Conservation (phyloP, 2,113 vertebrate species). For the Protobothrops flavoviridis region DNA sequence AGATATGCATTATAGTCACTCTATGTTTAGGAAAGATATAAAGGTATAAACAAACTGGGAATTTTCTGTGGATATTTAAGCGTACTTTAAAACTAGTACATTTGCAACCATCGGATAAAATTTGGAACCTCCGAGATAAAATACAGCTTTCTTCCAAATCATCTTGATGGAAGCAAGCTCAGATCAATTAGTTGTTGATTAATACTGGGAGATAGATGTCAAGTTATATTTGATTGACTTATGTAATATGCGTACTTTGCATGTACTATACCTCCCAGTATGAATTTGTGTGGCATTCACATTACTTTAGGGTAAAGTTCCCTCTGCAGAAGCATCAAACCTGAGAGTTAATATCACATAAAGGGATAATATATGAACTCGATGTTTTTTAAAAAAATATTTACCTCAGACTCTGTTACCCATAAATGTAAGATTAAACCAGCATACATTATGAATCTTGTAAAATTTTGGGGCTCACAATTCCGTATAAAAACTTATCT, state of each 20-base stretch:
- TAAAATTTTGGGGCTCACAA: background rate
- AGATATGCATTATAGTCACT: background rate
- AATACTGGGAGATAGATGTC: background rate
- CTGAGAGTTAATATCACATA: background rate
- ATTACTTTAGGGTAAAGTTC: background rate
- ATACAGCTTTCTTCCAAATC: background rate
- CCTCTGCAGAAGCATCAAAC: background rate
- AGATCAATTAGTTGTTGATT: background rate
- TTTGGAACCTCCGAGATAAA: background rate
- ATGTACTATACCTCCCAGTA: background rate
- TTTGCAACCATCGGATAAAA: background rate
- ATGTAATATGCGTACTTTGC: background rate
- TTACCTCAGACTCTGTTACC: background rate
- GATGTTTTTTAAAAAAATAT: background rate
- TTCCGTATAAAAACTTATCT: background rate
- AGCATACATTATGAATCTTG: background rate
- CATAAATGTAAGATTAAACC: background rate
- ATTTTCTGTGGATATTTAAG: background rate
- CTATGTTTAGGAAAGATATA: background rate
- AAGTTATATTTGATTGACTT: background rate
- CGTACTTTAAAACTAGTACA: background rate
- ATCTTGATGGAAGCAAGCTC: background rate
- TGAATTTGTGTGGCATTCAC: background rate
- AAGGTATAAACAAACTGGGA: conserved; percentile 12
- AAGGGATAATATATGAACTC: background rate